These are phyloP conservation scores for Crambe crambe DNA, from an alignment of 37 sponge, comb jelly and placozoan species.

Conservation along the genomic window DNA sequence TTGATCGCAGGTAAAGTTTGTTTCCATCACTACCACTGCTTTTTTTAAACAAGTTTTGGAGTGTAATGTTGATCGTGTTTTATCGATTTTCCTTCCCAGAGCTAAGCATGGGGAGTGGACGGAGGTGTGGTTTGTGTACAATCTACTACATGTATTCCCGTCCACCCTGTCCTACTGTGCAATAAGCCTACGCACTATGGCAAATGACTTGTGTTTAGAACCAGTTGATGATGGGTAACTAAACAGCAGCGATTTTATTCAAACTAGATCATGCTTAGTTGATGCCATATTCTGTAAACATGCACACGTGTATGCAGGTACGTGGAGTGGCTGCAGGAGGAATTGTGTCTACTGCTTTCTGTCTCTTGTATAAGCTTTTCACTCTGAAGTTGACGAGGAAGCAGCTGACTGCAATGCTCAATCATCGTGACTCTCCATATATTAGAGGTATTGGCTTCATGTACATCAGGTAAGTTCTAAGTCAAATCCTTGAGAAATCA, in stretches of 20 bases:
- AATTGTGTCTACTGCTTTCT: slow-evolving; percentile 94
- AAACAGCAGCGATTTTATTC: too few species aligned
- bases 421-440: slow-evolving; percentile 91
- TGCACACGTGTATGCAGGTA: slow-evolving; percentile 55
- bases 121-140: too few species aligned
- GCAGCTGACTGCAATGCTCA: slow-evolving; percentile 91
- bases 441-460: slow-evolving; percentile 96
- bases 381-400: slow-evolving; percentile 95
- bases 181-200: not conserved
- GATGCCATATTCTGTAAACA: not conserved
- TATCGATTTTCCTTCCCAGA: not conserved
- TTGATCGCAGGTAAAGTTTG: not conserved
- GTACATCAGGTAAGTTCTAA: slow-evolving; percentile 87
- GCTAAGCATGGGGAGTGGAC: not conserved
- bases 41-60: not conserved
- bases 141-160: not conserved
- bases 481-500: not conserved
- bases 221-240: slow-evolving; percentile 47
- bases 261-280: not conserved
- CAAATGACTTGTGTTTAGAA: slow-evolving; percentile 8
- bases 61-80: not conserved
- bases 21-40: not conserved
- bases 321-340: slow-evolving; percentile 99
- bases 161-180: not conserved
- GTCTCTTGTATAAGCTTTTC: slow-evolving; percentile 97